Evolutionary conservation across 2,113 vertebrate genomes (phyloP).

Genomic region (Salvator merianae): DNA sequence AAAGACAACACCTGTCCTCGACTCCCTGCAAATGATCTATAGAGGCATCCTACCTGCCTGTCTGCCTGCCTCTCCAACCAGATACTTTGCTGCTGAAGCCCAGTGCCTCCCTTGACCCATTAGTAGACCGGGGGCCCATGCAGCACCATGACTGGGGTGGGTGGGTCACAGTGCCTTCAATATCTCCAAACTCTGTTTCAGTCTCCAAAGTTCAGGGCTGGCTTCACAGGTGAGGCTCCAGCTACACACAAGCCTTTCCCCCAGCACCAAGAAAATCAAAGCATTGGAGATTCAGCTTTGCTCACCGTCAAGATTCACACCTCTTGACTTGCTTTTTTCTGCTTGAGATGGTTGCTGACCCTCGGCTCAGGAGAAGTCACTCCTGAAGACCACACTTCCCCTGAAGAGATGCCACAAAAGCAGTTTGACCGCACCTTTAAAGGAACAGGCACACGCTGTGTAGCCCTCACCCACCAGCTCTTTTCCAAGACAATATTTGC

Average conservation of each 20-base stretch:
- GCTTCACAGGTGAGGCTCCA: not conserved
- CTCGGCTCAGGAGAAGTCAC: not conserved
- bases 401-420: constrained; percentile 6
- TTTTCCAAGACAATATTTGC: constrained; percentile 35
- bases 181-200: not conserved
- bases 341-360: not conserved
- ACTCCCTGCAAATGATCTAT: too few relatives aligned
- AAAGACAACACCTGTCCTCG: too few relatives aligned
- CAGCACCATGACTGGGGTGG: too few relatives aligned
- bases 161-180: too few relatives aligned
- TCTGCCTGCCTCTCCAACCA: not conserved
- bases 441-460: not conserved
- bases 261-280: too few relatives aligned
- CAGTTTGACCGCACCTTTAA: constrained; percentile 47
- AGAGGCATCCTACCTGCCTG: too few relatives aligned
- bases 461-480: constrained; percentile 29
- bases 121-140: too few relatives aligned
- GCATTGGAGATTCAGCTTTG: too few relatives aligned
- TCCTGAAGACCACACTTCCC: not conserved
- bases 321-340: rapidly evolving
- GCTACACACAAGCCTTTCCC: too few relatives aligned
- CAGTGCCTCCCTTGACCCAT: not conserved
- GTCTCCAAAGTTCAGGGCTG: not conserved
- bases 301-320: too few relatives aligned
- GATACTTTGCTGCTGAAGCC: not conserved